Conservation (phyloP, 1,140 invertebrate species). For the Melanaphis sacchari region DNA sequence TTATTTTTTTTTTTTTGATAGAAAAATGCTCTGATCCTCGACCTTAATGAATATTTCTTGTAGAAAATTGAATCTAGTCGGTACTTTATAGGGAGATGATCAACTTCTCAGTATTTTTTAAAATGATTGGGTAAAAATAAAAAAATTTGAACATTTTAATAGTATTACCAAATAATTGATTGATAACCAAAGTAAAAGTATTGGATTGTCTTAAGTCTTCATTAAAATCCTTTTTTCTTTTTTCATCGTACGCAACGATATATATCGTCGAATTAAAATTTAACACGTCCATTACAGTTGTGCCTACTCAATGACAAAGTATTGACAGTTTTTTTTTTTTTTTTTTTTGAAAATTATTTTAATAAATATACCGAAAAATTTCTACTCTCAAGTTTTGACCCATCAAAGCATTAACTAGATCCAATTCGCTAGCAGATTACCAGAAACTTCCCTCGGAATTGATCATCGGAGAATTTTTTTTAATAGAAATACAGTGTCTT, state of each 20-base stretch:
- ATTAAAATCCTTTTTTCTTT: background rate
- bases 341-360: background rate
- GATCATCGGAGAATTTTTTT: background rate
- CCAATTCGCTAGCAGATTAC: background rate
- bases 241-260: background rate
- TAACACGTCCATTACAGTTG: background rate
- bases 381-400: background rate
- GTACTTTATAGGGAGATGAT: too few relatives aligned
- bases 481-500: background rate
- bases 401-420: background rate
- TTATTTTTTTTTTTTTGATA: too few relatives aligned
- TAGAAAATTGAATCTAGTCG: background rate
- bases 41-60: background rate
- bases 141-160: background rate
- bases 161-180: background rate
- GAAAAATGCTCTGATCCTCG: background rate
- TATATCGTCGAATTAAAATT: background rate
- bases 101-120: background rate
- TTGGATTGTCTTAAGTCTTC: background rate
- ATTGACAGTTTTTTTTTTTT: too few relatives aligned
- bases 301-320: background rate
- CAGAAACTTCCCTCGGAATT: background rate
- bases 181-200: background rate
- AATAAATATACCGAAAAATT: background rate
- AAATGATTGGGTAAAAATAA: background rate